Percentiles rank a stretch among this genome's conserved stretches.
phyloP scores from a whole-genome alignment of 2,888 invertebrate species.

The Lapara coniferarum region DNA sequence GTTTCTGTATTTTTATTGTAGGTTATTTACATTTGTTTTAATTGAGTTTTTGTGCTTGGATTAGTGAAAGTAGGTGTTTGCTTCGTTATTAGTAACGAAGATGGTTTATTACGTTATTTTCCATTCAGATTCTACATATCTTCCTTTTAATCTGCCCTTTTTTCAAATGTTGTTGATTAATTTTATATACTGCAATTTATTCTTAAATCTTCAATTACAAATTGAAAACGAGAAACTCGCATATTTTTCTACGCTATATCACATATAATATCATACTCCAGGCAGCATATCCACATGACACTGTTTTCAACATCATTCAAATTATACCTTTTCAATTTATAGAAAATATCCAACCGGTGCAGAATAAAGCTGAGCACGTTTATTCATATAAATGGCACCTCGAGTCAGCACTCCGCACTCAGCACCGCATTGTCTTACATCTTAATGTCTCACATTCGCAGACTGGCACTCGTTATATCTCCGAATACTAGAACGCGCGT shows the following conservation, averaged over 20 bases:
- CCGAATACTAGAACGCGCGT: neutral
- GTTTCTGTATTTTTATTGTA: neutral
- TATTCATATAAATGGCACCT: neutral
- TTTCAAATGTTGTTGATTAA: too few relatives aligned
- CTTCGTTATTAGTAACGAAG: too few relatives aligned
- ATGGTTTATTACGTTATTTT: too few relatives aligned
- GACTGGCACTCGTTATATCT: neutral
- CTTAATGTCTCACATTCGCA: slow-evolving; percentile 5
- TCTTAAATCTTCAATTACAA: too few relatives aligned
- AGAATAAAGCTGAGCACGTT: neutral
- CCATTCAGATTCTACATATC: too few relatives aligned
- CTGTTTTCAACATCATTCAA: neutral
- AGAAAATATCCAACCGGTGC: neutral
- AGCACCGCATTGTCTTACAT: slow-evolving; percentile 4
- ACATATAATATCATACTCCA: neutral
- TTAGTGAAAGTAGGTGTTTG: neutral
- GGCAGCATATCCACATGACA: neutral
- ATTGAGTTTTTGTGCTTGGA: slow-evolving; percentile 8
- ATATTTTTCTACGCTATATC: too few relatives aligned
- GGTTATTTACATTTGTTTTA: slow-evolving; percentile 16
- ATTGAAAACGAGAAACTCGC: too few relatives aligned
- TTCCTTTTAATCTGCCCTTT: too few relatives aligned
- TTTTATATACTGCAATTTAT: too few relatives aligned
- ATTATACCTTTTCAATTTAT: neutral
- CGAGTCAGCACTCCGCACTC: neutral